Evolutionary conservation across 2,888 invertebrate genomes (phyloP).

Genomic region (Coenonympha glycerion): DNA sequence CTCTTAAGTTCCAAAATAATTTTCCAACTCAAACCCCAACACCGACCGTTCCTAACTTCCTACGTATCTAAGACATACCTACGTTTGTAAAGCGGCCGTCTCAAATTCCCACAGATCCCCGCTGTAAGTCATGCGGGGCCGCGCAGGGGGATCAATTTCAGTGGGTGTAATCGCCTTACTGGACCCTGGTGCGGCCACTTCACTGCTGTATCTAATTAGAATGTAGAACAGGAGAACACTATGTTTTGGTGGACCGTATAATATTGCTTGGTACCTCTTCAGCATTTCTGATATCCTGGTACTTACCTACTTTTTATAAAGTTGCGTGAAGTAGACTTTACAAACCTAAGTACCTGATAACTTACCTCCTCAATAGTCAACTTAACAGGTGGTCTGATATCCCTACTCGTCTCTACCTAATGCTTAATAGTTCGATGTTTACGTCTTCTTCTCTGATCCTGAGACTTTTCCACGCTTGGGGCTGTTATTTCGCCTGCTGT

Average conservation of each 20-base stretch:
- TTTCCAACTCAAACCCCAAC: neutral
- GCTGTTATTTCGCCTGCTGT: too few species aligned
- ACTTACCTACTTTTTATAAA: neutral
- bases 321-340: too few species aligned
- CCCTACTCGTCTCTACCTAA: too few species aligned
- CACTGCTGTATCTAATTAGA: neutral
- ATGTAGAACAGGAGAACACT: neutral
- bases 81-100: conserved; percentile 9
- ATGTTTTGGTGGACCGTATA: neutral
- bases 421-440: too few species aligned
- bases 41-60: too few species aligned
- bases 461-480: too few species aligned
- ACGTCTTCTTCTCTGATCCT: too few species aligned
- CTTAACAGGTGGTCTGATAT: too few species aligned
- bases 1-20: neutral
- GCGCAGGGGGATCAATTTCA: conserved; percentile 22
- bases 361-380: too few species aligned
- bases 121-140: conserved; percentile 30
- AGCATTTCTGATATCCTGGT: neutral
- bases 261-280: neutral
- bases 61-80: too few species aligned
- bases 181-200: conserved; percentile 10
- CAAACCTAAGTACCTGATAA: too few species aligned
- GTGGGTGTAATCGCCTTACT: conserved; percentile 29
- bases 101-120: conserved; percentile 26